A percentile compares a stretch with the other conserved stretches of the same genome.
These are phyloP conservation scores for Drosophila borealis DNA, from an alignment of 2,888 invertebrate genomes.

Conservation along the genomic window DNA sequence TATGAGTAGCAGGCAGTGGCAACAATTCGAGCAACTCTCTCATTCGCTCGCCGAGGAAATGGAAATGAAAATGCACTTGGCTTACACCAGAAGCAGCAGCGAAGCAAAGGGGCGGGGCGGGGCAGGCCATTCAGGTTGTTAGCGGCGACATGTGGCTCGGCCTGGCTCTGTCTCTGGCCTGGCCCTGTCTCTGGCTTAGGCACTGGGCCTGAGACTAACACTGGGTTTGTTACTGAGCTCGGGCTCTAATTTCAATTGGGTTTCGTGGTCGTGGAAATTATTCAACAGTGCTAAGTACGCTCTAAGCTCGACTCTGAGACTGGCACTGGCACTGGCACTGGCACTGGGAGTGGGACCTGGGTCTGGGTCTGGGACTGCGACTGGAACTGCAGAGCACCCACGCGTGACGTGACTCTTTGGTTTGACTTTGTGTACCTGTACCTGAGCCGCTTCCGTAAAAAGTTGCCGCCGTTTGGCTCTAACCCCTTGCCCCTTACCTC, in stretches of 20 bases:
- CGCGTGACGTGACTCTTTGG: conserved; percentile 82
- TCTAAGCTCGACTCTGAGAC: conserved; percentile 32
- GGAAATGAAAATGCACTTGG: conserved; percentile 80
- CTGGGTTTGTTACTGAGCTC: conserved; percentile 64
- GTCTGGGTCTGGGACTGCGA: conserved; percentile 32
- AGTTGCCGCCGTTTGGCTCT: conserved; percentile 62
- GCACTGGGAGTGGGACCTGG: conserved; percentile 34
- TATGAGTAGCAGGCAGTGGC: conserved; percentile 65
- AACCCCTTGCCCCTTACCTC: conserved; percentile 21
- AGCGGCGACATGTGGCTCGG: conserved; percentile 76
- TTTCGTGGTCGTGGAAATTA: conserved; percentile 80
- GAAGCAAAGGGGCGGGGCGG: conserved; percentile 1
- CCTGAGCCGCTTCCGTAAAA: conserved; percentile 78
- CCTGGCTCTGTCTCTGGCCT: conserved; percentile 28
- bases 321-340: conserved; percentile 5
- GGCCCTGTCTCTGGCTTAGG: conserved; percentile 25
- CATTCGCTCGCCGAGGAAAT: conserved; percentile 54
- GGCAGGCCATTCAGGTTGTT: conserved; percentile 68
- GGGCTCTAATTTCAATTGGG: conserved; percentile 80
- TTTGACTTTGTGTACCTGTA: conserved; percentile 73
- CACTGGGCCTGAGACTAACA: conserved; percentile 32
- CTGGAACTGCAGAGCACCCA: conserved; percentile 67
- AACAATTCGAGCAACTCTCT: conserved; percentile 12
- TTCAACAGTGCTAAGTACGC: conserved; percentile 80
- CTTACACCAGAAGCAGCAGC: conserved; percentile 50